Conservation (phyloP, 2,797 vertebrate species). For the Simalia tracyae region DNA sequence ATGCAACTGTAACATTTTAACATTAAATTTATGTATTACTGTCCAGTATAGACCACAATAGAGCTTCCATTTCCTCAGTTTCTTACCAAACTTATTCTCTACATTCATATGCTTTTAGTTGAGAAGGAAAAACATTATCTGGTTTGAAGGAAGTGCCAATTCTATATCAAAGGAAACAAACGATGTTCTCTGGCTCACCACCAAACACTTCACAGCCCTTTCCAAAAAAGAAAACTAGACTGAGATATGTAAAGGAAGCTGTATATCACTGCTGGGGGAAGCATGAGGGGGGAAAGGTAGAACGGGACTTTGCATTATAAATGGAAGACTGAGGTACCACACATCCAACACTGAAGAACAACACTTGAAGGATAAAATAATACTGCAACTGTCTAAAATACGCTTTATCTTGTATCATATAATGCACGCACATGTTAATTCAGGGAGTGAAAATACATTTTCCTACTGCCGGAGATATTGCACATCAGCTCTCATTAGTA, state of each 20-base stretch:
- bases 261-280: conserved; percentile 40
- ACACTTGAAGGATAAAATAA: not conserved
- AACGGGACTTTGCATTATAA: not conserved
- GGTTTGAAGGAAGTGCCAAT: not conserved
- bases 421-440: not conserved
- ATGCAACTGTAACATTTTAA: not conserved
- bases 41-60: not conserved
- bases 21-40: not conserved
- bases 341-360: not conserved
- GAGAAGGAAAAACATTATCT: conserved; percentile 28
- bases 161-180: conserved; percentile 18
- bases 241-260: conserved; percentile 32
- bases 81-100: not conserved
- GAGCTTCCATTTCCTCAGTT: conserved; percentile 12
- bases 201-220: conserved; percentile 9
- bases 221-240: conserved; percentile 6
- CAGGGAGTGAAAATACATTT: not conserved
- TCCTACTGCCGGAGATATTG: not conserved
- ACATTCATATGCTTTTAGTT: conserved; percentile 27
- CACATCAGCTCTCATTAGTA: fast-evolving
- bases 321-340: not conserved
- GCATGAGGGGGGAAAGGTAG: not conserved
- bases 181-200: conserved; percentile 27
- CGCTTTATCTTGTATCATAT: not conserved
- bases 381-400: not conserved